Evolutionary conservation across 2,797 vertebrate genomes (phyloP).

Genomic region (Agapornis canus): DNA sequence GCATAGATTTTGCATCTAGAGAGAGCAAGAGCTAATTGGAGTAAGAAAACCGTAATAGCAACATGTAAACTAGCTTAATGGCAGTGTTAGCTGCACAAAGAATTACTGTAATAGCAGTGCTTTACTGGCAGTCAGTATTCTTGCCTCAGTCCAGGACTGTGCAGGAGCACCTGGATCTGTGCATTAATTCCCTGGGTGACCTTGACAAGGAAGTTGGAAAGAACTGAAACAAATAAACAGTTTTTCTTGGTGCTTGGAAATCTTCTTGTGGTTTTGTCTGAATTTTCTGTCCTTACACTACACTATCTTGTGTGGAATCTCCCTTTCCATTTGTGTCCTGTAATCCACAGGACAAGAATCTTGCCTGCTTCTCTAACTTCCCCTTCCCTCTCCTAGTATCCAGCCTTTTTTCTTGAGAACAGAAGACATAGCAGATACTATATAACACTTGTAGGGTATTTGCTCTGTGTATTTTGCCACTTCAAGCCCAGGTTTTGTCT

Average conservation of each 20-base stretch:
- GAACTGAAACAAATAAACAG: not conserved
- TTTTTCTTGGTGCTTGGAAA: not conserved
- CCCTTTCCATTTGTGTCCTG: fast-evolving
- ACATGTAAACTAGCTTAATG: not conserved
- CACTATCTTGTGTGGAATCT: fast-evolving
- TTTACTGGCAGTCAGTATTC: not conserved
- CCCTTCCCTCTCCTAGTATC: not conserved
- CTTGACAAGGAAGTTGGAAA: not conserved
- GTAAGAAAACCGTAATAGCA: not conserved
- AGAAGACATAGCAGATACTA: not conserved
- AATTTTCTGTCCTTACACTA: not conserved
- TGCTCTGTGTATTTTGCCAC: not conserved
- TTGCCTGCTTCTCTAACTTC: fast-evolving
- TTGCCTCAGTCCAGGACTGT: not conserved
- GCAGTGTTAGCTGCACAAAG: not conserved
- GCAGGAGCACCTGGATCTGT: not conserved
- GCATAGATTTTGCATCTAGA: not conserved
- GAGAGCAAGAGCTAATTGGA: not conserved
- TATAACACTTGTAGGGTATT: fast-evolving
- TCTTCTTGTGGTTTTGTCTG: not conserved
- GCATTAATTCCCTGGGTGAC: not conserved
- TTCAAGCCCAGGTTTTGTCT: not conserved
- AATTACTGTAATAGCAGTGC: not conserved
- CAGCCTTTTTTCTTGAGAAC: not conserved
- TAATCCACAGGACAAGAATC: not conserved